Evolutionary conservation across 2,888 invertebrate species (phyloP).

Genomic region (Monopis laevigella): DNA sequence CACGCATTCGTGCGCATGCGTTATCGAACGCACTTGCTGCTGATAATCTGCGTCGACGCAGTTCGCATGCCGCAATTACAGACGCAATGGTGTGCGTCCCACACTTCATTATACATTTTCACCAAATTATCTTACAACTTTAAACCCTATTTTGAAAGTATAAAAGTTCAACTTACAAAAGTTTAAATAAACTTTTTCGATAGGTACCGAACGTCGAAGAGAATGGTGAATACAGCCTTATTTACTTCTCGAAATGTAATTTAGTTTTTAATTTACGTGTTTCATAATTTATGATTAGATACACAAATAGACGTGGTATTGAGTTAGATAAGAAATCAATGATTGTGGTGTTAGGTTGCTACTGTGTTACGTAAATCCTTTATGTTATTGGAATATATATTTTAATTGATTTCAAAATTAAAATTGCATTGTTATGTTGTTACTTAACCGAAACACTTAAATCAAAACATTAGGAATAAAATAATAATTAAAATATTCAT

Average conservation of each 20-base stretch:
- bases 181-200: too few relatives aligned
- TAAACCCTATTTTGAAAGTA: too few relatives aligned
- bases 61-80: slow-evolving; percentile 40
- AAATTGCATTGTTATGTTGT: too few relatives aligned
- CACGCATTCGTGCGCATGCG: slow-evolving; percentile 62
- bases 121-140: too few relatives aligned
- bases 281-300: slow-evolving; percentile 11
- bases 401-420: too few relatives aligned
- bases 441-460: too few relatives aligned
- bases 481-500: too few relatives aligned
- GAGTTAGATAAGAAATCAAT: slow-evolving; percentile 7
- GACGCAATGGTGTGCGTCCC: not conserved
- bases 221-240: too few relatives aligned
- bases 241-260: slow-evolving; percentile 7
- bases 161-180: too few relatives aligned
- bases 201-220: too few relatives aligned
- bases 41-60: slow-evolving; percentile 61
- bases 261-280: slow-evolving; percentile 10
- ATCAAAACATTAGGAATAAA: too few relatives aligned
- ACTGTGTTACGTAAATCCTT: slow-evolving; percentile 7
- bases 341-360: slow-evolving; percentile 3
- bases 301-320: slow-evolving; percentile 9
- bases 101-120: slow-evolving; percentile 13
- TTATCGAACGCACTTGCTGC: slow-evolving; percentile 65
- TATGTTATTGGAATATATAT: too few relatives aligned